Base-by-base conservation (phyloP, 1,140 invertebrate genomes). In the Halictus rubicundus region DNA sequence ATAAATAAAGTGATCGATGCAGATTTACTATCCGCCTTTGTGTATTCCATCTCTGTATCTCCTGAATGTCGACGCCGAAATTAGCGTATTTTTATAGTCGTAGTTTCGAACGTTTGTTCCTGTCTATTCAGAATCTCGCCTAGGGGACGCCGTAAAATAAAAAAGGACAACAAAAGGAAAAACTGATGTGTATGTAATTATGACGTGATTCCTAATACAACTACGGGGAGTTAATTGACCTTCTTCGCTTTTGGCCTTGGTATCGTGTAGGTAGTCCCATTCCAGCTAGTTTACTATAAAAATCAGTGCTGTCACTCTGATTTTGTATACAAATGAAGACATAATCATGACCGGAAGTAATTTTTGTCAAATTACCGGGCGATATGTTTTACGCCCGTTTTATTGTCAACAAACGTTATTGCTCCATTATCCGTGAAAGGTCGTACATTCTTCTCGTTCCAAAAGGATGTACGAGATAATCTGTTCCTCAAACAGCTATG, bases 1-100 rank as follows among this genome's bases (percentile, higher is more conserved):
- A 84, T 84, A 74, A 88, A 89, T 89, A 89, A 89, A 88, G 60
- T 61, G 72, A 88, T 64, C 32, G 68, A 79, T 87, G 68, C 86
- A 76, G 63, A 79, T 74, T 79, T 79, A 66, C 49, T 39, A 68
- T 39, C 60, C 57, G 21, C 57, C 52, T 32, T 32, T 59, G 10
- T 59, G 9, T 60, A 60, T 25, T 60, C 59, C 23, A 23, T 27
- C 14, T 60, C 23, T 14, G 3, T 3, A 60, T 60, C 25, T 25
- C 25, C 25, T 60, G 19, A 54, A 54, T 7, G 5, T 21, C 6
- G n/a, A n/a, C 19, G 6, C 6, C 19, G 21, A 54, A 6, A 54
- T 54, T 9, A 21, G 52, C 19, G 21, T 14, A 60, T 12, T 2
- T 60, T 25, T 25, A 60, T 27, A 25, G 27, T 10, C 54, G 27